Evolutionary conservation across 2,888 invertebrate genomes (phyloP).

Genomic region (Seladonia tumulorum): DNA sequence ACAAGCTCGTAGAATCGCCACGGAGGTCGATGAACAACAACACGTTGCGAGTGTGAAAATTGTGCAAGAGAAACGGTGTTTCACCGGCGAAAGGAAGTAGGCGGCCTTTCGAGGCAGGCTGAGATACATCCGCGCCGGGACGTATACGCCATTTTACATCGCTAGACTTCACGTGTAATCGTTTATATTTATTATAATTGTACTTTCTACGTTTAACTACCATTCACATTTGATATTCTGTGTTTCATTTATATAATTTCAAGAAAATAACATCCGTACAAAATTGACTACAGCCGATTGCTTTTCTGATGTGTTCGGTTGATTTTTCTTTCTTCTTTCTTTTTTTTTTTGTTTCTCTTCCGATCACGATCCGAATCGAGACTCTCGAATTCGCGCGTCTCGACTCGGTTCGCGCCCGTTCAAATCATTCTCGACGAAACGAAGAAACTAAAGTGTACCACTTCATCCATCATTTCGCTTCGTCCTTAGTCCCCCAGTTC

Average conservation of each 20-base stretch:
- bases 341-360: neutral
- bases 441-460: conserved; percentile 58
- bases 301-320: conserved; percentile 76
- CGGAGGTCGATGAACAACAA: neutral
- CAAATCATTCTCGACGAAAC: conserved; percentile 58
- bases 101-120: conserved; percentile 26
- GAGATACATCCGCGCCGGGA: conserved; percentile 38
- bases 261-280: conserved; percentile 82
- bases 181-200: conserved; percentile 62
- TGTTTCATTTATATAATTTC: conserved; percentile 69
- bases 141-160: conserved; percentile 26
- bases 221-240: conserved; percentile 65
- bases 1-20: conserved; percentile 8
- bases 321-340: too few species aligned
- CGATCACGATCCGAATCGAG: conserved; percentile 30
- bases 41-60: conserved; percentile 31
- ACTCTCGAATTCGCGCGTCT: neutral
- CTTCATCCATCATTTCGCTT: neutral
- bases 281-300: conserved; percentile 83
- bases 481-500: conserved; percentile 26
- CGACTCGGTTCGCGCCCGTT: conserved; percentile 48
- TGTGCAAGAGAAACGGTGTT: conserved; percentile 29
- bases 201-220: conserved; percentile 65
- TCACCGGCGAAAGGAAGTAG: conserved; percentile 9
- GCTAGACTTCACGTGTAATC: conserved; percentile 62